Evolutionary conservation across 2,888 invertebrate species (phyloP).

Genomic region (Polydrusus tereticollis): DNA sequence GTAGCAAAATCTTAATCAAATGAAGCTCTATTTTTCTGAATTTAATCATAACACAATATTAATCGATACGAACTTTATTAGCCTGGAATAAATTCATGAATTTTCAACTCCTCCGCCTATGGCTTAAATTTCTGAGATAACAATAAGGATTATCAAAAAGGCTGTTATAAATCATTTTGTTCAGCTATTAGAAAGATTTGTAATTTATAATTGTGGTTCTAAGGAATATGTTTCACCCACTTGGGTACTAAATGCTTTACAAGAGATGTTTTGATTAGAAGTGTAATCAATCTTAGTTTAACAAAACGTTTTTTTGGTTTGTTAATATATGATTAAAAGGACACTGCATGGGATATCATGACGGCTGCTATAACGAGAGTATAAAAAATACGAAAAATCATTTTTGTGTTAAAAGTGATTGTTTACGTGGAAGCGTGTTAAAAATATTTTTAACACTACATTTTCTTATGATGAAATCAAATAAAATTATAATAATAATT

Average conservation of each 20-base stretch:
- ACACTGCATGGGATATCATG: not conserved
- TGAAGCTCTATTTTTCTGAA: no score
- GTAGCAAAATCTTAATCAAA: no score
- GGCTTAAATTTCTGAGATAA: slow-evolving; percentile 13
- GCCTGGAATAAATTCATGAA: not conserved
- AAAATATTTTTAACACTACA: no score
- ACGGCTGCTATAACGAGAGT: no score
- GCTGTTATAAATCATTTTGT: slow-evolving; percentile 37
- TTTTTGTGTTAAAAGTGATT: not conserved
- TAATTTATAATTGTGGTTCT: slow-evolving; percentile 44
- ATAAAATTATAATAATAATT: no score
- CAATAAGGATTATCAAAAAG: slow-evolving; percentile 32
- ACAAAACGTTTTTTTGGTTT: slow-evolving; percentile 30
- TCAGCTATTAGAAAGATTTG: slow-evolving; percentile 41
- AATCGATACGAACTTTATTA: no score
- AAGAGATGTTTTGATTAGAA: slow-evolving; percentile 45
- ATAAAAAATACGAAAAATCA: not conserved
- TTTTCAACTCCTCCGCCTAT: slow-evolving; percentile 20
- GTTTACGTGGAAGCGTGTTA: no score
- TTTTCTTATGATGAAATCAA: no score
- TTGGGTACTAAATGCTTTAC: slow-evolving; percentile 35
- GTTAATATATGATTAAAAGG: slow-evolving; percentile 9
- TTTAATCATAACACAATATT: no score
- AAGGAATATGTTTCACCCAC: slow-evolving; percentile 42
- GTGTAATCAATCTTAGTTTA: slow-evolving; percentile 35